Conservation (phyloP, 1,140 invertebrate species). For the Stegodyphus mimosarum region DNA sequence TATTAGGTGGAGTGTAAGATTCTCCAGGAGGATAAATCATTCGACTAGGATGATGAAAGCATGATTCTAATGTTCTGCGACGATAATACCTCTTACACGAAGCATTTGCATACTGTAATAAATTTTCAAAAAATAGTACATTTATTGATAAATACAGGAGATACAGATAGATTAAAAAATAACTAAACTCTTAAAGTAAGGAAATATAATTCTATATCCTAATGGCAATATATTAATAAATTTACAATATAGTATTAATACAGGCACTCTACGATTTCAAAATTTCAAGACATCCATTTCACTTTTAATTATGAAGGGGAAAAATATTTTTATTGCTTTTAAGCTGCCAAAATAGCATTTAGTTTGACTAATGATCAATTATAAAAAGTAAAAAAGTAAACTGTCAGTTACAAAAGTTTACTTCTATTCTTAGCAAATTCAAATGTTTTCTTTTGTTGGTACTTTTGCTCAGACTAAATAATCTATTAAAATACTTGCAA, state of each 20-base stretch:
- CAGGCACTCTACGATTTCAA: too few relatives aligned
- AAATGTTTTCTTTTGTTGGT: too few relatives aligned
- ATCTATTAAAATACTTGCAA: too few relatives aligned
- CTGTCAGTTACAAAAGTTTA: too few relatives aligned
- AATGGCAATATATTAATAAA: background rate
- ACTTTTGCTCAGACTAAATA: too few relatives aligned
- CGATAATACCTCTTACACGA: slow-evolving; percentile 88
- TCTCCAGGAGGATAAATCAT: slow-evolving; percentile 93
- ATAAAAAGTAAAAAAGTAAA: too few relatives aligned
- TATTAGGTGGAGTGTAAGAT: slow-evolving; percentile 76
- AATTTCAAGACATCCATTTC: too few relatives aligned
- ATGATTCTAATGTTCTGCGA: slow-evolving; percentile 80
- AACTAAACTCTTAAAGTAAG: background rate
- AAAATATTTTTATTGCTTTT: too few relatives aligned
- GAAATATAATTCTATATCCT: background rate
- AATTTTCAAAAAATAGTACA: background rate
- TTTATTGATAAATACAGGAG: background rate
- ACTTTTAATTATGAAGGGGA: too few relatives aligned
- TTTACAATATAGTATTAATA: background rate
- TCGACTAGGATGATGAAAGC: slow-evolving; percentile 88
- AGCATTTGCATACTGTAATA: slow-evolving; percentile 81
- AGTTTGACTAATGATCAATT: too few relatives aligned
- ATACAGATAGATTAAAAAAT: background rate
- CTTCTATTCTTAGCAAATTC: too few relatives aligned
- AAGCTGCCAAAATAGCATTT: too few relatives aligned